Evolutionary conservation across 2,888 invertebrate species (phyloP).

Genomic region (Cryptocephalus primarius): DNA sequence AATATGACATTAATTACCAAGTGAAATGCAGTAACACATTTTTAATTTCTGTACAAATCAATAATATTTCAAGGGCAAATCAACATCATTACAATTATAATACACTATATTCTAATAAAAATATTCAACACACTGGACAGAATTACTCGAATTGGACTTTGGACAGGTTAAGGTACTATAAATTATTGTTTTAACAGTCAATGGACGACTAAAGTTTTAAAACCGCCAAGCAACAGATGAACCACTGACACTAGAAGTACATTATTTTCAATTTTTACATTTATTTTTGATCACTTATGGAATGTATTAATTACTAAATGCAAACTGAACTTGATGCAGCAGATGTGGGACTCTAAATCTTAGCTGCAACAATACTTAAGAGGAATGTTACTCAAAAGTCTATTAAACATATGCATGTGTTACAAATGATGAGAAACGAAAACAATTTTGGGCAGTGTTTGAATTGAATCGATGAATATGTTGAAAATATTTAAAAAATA

Average conservation of each 20-base stretch:
- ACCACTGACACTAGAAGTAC: constrained; percentile 23
- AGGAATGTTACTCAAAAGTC: no score
- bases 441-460: no score
- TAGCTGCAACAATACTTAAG: no score
- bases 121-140: constrained; percentile 25
- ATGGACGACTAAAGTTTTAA: constrained; percentile 28
- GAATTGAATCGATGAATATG: no score
- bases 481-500: no score
- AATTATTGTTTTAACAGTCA: constrained; percentile 23
- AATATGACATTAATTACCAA: background rate
- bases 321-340: constrained; percentile 4
- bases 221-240: constrained; percentile 31
- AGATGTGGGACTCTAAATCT: no score
- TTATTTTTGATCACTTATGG: constrained; percentile 2
- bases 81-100: background rate
- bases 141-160: constrained; percentile 25
- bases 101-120: constrained; percentile 8
- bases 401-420: no score
- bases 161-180: constrained; percentile 24
- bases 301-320: constrained; percentile 8
- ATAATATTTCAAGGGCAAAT: constrained; percentile 3
- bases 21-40: background rate
- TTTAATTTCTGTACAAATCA: constrained; percentile 6
- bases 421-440: no score
- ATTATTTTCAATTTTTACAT: constrained; percentile 22